These are phyloP conservation scores for Campylomormyrus numenius DNA, from an alignment of 2,113 vertebrate genomes.

Conservation along the genomic window DNA sequence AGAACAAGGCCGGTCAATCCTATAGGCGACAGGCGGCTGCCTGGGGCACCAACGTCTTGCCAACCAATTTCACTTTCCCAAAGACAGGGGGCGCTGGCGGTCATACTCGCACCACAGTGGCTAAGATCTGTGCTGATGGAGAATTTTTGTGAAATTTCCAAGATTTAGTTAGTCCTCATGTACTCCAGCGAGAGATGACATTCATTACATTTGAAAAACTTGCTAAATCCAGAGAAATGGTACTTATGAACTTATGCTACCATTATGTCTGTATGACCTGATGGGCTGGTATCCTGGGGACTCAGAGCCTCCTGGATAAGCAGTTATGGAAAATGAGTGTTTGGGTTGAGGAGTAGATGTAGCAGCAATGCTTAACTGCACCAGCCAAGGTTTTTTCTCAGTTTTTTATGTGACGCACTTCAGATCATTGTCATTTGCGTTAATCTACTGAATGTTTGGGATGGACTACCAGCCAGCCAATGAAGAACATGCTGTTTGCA, in stretches of 20 bases:
- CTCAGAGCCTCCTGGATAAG: not conserved
- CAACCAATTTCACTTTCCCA: no score
- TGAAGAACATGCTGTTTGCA: not conserved
- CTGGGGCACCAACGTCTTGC: no score
- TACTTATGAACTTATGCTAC: not conserved
- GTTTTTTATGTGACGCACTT: not conserved
- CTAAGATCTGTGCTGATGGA: no score
- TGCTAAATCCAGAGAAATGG: not conserved
- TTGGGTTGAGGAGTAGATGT: not conserved
- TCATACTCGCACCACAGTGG: no score
- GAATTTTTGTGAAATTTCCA: no score
- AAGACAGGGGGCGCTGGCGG: no score
- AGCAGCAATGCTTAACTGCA: not conserved
- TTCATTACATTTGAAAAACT: not conserved
- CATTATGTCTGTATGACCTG: not conserved
- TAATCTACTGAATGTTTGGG: not conserved
- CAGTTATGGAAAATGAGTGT: not conserved
- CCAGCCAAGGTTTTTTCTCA: not conserved
- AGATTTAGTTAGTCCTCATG: not conserved
- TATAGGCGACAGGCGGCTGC: no score
- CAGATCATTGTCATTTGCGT: not conserved
- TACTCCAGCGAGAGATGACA: not conserved
- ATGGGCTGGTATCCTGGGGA: not conserved
- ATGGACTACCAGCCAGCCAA: not conserved
- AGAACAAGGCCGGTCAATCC: not conserved